A percentile compares a stretch with the other conserved stretches of the same genome.
Evolutionary conservation across 2,113 vertebrate species (phyloP).

Genomic region (Austrofundulus limnaeus): DNA sequence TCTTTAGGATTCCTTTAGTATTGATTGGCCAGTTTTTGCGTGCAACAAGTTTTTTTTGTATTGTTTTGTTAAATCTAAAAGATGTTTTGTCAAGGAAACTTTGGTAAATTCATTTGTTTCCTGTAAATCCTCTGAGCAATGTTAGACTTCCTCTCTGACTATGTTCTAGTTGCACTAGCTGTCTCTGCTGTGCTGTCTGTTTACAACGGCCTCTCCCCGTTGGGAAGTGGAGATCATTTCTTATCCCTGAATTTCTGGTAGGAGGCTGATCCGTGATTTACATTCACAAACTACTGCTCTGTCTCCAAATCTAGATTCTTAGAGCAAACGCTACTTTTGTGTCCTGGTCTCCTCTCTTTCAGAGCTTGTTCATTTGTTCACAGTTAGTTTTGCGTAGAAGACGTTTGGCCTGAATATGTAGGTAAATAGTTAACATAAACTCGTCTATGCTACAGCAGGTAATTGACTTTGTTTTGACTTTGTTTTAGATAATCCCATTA

Average conservation of each 20-base stretch:
- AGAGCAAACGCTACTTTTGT: neutral
- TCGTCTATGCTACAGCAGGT: neutral
- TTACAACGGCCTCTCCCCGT: neutral
- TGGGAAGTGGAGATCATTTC: conserved; percentile 1
- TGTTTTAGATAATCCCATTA: neutral
- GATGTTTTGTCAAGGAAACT: neutral
- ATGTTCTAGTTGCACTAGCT: neutral
- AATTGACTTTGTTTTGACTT: neutral
- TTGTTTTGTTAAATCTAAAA: neutral
- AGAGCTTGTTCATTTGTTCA: neutral
- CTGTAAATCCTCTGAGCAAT: neutral
- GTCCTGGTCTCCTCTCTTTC: neutral
- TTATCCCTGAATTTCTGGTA: neutral
- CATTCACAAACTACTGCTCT: neutral
- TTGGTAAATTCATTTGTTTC: neutral
- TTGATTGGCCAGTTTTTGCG: no score
- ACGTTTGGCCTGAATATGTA: neutral
- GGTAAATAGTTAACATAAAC: neutral
- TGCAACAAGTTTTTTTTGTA: neutral
- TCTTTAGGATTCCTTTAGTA: no score
- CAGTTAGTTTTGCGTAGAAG: neutral
- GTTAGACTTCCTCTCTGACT: neutral
- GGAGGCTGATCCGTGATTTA: neutral
- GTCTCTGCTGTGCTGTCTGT: neutral
- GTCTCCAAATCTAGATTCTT: neutral